Evolutionary conservation across 2,888 invertebrate genomes (phyloP).

Genomic region (Drosophila ustulata): DNA sequence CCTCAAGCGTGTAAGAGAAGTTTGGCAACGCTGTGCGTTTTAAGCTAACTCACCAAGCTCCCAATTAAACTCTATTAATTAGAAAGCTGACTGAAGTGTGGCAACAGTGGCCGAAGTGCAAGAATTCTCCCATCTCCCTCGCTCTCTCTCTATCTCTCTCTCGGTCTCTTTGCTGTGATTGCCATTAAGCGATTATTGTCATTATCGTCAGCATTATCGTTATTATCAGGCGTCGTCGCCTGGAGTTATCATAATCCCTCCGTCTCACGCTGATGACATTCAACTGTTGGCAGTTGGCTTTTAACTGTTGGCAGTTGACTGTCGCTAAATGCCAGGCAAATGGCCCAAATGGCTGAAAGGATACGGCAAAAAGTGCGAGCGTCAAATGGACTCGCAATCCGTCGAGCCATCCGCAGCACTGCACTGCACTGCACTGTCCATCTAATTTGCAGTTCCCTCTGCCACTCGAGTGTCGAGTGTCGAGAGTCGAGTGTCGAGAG

Average conservation of each 20-base stretch:
- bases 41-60: neutral
- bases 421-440: conserved; percentile 38
- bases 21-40: conserved; percentile 1
- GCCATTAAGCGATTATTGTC: conserved; percentile 14
- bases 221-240: conserved; percentile 28
- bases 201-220: conserved; percentile 25
- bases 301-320: conserved; percentile 30
- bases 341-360: conserved; percentile 30
- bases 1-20: neutral
- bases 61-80: neutral
- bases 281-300: conserved; percentile 31
- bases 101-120: conserved; percentile 15
- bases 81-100: conserved; percentile 8
- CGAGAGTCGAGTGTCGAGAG: neutral
- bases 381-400: conserved; percentile 27
- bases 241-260: conserved; percentile 41
- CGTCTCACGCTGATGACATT: conserved; percentile 7
- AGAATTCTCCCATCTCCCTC: neutral
- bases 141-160: neutral
- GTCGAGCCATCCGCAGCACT: conserved; percentile 21
- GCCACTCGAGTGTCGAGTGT: neutral
- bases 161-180: neutral
- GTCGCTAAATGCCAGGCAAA: conserved; percentile 51
- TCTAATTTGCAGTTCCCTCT: conserved; percentile 46
- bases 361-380: conserved; percentile 24